Evolutionary conservation across 2,797 vertebrate species (phyloP), one percentile per base, ranked within the genome.

Genomic region (Rhodeus uyekii): DNA sequence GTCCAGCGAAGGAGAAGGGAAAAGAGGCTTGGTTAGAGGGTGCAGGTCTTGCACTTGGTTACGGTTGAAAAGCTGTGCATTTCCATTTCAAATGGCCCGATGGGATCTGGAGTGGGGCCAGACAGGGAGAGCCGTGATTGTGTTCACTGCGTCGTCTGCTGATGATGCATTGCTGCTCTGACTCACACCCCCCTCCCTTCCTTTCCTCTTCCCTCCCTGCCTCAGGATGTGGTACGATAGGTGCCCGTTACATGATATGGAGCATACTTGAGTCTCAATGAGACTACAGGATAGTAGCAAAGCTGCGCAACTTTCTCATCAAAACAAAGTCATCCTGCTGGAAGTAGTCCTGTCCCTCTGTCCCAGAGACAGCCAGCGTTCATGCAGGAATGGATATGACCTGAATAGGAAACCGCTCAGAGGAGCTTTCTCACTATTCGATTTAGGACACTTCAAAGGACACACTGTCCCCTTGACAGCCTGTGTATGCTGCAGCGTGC

Each of bases 201-300:
- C 87, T 88, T 24, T 55, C 67, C 75, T 65, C 36, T 81, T 71
- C 74, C 84, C 76, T 88, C 89, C 50, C 74, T 27, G 68, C 69
- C 89, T 84, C 86, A 89, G 92, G 89, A 92, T 90, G 86, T 89
- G 89, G 88, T 95, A 93, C 96, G 95, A 94, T 97, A 96, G 93
- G 90, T 95, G 93, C 95, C 95, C 92, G 94, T 94, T 95, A 96
- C 94, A 96, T 95, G 96, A 97, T 95, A 93, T 89, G 92, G 91
- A 94, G 94, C 94, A 90, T 93, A 93, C 94, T 91, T 91, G 60
- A 91, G 82, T 75, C 87, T 90, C 93, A 91, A 85, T 39, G 90
- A 91, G 92, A 91, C 92, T 89, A 93, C 92, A 88, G 92, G 91
- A 88, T 90, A 92, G 81, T 89, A 85, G 88, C 90, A 42, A 88